A percentile compares a stretch with the other conserved stretches of the same genome.
These are phyloP conservation scores for Clunio marinus DNA, from an alignment of 2,888 invertebrate species.

Conservation along the genomic window DNA sequence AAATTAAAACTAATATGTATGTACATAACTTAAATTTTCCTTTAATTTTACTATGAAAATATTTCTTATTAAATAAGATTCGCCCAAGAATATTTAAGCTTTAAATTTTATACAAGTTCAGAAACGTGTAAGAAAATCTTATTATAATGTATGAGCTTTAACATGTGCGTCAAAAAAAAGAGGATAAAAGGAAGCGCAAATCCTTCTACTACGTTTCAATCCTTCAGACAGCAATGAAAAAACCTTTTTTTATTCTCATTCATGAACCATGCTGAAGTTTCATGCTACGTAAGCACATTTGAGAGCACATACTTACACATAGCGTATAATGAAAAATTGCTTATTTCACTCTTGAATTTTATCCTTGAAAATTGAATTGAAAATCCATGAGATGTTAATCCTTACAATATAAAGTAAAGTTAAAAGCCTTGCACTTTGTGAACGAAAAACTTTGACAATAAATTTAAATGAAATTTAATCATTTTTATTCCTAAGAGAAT, in stretches of 20 bases:
- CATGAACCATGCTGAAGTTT: constrained; percentile 5
- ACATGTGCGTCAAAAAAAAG: neutral
- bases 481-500: too few species aligned
- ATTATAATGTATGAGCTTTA: constrained; percentile 12
- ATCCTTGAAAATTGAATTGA: constrained; percentile 20
- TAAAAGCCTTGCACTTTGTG: too few species aligned
- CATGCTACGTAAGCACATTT: constrained; percentile 10
- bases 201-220: neutral
- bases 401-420: too few species aligned
- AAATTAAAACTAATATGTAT: too few species aligned
- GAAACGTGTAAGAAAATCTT: neutral
- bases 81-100: too few species aligned
- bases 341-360: constrained; percentile 18
- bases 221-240: neutral
- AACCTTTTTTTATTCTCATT: neutral
- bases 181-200: neutral
- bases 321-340: constrained; percentile 31
- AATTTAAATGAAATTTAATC: too few species aligned
- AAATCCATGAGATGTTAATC: too few species aligned
- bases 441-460: too few species aligned
- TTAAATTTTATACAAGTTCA: too few species aligned
- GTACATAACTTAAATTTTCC: too few species aligned
- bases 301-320: neutral
- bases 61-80: too few species aligned
- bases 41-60: too few species aligned